These are phyloP conservation scores for Neofelis nebulosa DNA, from an alignment of 2,113 vertebrate genomes.

Conservation along the genomic window DNA sequence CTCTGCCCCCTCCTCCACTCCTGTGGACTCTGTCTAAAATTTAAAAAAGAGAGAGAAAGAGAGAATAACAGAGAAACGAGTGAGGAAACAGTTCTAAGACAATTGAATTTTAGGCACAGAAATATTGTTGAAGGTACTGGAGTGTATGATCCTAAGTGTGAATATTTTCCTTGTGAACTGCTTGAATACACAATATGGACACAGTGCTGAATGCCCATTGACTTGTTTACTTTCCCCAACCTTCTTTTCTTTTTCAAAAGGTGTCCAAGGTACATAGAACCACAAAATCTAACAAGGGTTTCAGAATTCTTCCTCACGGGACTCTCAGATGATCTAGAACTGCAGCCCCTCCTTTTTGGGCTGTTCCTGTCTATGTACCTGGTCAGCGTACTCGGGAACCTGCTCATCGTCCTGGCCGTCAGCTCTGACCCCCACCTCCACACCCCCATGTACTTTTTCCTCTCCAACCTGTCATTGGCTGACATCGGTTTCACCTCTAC, in stretches of 20 bases:
- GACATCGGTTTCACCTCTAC: not conserved
- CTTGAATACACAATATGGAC: not conserved
- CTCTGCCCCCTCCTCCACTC: too few species aligned
- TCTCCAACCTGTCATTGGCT: not conserved
- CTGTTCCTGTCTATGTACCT: not conserved
- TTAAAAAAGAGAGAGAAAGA: too few species aligned
- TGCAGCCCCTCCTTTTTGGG: not conserved
- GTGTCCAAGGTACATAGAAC: not conserved
- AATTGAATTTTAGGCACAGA: not conserved
- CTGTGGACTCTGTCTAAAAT: too few species aligned
- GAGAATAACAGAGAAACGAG: not conserved
- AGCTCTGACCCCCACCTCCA: not conserved
- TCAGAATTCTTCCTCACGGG: constrained; percentile 16
- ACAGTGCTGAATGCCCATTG: not conserved
- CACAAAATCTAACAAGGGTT: not conserved
- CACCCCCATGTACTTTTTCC: not conserved
- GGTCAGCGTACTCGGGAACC: not conserved
- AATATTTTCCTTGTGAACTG: not conserved
- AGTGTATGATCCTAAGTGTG: not conserved
- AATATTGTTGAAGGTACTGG: not conserved
- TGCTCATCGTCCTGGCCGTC: not conserved
- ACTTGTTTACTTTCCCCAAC: not conserved
- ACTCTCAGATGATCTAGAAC: not conserved
- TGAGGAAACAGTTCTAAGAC: not conserved
- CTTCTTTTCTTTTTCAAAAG: not conserved